Conservation (phyloP, 2,797 vertebrate genomes). For the Orientallactaga sibirica region DNA sequence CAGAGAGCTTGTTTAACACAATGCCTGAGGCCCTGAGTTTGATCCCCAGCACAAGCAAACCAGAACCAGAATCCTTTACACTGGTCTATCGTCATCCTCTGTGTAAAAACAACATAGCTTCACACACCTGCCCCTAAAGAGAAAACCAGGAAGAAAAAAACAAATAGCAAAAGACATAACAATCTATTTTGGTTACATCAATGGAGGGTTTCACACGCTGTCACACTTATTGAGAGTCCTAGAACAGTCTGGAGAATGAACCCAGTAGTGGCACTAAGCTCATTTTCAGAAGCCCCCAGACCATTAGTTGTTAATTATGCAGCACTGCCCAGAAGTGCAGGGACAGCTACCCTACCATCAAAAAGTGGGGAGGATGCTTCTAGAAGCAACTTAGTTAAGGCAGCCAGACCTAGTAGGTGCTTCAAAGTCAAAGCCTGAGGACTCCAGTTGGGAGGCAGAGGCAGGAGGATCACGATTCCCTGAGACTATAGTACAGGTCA, state of each 20-base stretch:
- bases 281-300: slow-evolving; percentile 68
- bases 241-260: too few relatives aligned
- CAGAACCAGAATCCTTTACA: not conserved
- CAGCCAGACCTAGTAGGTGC: slow-evolving; percentile 44
- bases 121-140: slow-evolving; percentile 15
- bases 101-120: slow-evolving; percentile 24
- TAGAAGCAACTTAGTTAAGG: slow-evolving; percentile 15
- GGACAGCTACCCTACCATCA: slow-evolving; percentile 72
- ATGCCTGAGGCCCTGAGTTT: not conserved
- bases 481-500: too few relatives aligned
- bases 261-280: slow-evolving; percentile 3
- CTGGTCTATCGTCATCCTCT: not conserved
- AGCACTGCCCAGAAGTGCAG: slow-evolving; percentile 77
- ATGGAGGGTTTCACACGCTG: not conserved
- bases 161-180: not conserved
- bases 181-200: not conserved
- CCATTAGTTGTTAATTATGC: slow-evolving; percentile 82
- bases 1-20: not conserved
- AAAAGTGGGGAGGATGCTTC: slow-evolving; percentile 9
- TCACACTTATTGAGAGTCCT: too few relatives aligned
- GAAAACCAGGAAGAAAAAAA: slow-evolving; percentile 27
- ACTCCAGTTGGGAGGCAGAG: too few relatives aligned
- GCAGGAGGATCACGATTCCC: too few relatives aligned
- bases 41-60: not conserved
- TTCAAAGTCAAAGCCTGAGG: too few relatives aligned